A percentile compares a stretch with the other conserved stretches of the same genome.
phyloP scores from a whole-genome alignment of 1,140 invertebrate genomes.

The Macrocentrus cingulum region DNA sequence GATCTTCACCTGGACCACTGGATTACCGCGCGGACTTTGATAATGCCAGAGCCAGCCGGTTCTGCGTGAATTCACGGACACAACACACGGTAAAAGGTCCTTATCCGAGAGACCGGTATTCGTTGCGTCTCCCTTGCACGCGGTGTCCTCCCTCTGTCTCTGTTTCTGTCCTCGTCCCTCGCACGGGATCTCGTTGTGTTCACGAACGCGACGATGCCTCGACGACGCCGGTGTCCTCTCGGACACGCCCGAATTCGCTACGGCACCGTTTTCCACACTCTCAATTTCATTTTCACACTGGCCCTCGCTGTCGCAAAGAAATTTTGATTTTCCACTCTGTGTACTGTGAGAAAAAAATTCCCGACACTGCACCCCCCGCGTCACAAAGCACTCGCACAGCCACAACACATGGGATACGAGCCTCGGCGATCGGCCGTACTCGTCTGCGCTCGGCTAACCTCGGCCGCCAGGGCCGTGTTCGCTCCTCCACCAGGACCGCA shows the following conservation, averaged over 20 bases:
- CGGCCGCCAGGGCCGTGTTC: conserved; percentile 44
- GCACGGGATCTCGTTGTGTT: background rate
- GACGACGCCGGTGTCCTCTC: conserved; percentile 25
- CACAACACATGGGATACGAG: conserved; percentile 51
- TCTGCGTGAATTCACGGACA: conserved; percentile 4
- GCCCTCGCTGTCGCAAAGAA: background rate
- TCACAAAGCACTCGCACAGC: conserved; percentile 55
- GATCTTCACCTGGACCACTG: background rate
- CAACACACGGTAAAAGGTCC: conserved; percentile 16
- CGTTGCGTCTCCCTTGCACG: conserved; percentile 1
- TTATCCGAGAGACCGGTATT: conserved; percentile 22
- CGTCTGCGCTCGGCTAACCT: conserved; percentile 36
- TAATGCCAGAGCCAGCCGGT: background rate
- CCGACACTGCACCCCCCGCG: conserved; percentile 52
- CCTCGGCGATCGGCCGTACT: conserved; percentile 42
- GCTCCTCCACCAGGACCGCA: conserved; percentile 10
- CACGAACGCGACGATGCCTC: conserved; percentile 6
- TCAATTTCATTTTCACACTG: background rate
- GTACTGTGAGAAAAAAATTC: conserved; percentile 39
- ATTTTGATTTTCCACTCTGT: background rate
- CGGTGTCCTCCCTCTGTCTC: background rate
- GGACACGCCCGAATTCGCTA: conserved; percentile 26
- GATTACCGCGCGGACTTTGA: no score
- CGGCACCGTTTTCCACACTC: background rate
- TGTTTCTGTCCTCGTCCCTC: background rate